phyloP scores from a whole-genome alignment of 1,140 invertebrate genomes.

The Leptoteleia sp. region DNA sequence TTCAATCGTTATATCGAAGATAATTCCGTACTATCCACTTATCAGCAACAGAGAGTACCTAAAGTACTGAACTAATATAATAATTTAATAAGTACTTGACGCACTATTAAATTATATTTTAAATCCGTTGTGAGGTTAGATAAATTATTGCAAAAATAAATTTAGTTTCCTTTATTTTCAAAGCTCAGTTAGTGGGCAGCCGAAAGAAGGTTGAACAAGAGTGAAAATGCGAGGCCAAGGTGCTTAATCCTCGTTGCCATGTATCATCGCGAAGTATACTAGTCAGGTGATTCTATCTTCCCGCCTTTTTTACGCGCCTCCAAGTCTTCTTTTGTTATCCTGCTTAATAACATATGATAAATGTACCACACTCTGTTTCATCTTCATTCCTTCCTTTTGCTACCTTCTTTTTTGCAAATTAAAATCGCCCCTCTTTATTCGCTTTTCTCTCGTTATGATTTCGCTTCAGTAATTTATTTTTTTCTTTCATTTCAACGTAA shows the following conservation, averaged over 20 bases:
- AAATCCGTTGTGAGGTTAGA: constrained; percentile 5
- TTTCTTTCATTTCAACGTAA: too few relatives aligned
- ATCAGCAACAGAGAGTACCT: too few relatives aligned
- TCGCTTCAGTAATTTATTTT: not conserved
- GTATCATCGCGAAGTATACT: constrained; percentile 78
- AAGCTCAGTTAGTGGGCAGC: constrained; percentile 37
- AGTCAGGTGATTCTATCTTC: constrained; percentile 79
- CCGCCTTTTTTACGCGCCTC: constrained; percentile 76
- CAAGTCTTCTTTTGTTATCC: constrained; percentile 77
- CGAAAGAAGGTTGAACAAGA: constrained; percentile 56
- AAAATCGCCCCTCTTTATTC: constrained; percentile 67
- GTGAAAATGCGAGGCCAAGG: constrained; percentile 57
- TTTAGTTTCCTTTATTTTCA: constrained; percentile 43
- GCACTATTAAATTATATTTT: constrained; percentile 44
- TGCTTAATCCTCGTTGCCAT: constrained; percentile 77
- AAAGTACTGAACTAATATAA: too few relatives aligned
- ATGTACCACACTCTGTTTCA: constrained; percentile 73
- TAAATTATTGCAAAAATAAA: constrained; percentile 48
- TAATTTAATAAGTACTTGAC: too few relatives aligned
- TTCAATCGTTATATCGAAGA: too few relatives aligned
- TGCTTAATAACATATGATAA: constrained; percentile 81
- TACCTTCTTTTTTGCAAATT: constrained; percentile 66
- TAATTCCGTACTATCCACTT: too few relatives aligned
- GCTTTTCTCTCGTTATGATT: not conserved
- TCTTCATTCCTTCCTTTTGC: constrained; percentile 51